phyloP scores from a whole-genome alignment of 2,797 vertebrate genomes.

The Poeciliopsis paucimaculata region DNA sequence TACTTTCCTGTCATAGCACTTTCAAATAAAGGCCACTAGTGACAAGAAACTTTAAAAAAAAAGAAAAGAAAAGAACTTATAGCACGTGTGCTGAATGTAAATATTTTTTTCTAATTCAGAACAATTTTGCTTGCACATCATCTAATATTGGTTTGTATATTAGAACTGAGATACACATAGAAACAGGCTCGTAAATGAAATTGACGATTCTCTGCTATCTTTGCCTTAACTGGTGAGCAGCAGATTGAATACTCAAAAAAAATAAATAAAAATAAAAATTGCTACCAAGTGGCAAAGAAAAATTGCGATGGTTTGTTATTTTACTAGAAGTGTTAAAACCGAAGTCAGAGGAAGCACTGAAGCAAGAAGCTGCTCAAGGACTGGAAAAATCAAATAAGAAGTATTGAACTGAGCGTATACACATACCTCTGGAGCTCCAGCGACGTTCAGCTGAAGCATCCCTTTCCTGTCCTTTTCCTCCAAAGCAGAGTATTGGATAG shows the following conservation, averaged over 20 bases:
- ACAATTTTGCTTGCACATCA: neutral
- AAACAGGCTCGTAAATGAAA: neutral
- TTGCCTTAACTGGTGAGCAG: neutral
- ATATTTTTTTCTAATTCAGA: neutral
- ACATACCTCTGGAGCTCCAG: slow-evolving; percentile 93
- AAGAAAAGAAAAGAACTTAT: neutral
- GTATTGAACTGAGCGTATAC: neutral
- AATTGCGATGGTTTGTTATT: neutral
- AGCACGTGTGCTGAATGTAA: neutral
- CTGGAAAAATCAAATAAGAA: neutral
- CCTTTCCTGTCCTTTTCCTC: slow-evolving; percentile 98
- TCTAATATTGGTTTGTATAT: neutral
- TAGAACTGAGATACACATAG: neutral
- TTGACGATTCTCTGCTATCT: neutral
- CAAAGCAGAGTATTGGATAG: slow-evolving; percentile 93
- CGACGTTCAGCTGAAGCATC: slow-evolving; percentile 92
- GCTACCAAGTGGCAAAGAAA: neutral
- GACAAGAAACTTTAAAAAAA: no score
- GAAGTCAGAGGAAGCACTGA: neutral
- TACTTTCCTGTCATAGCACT: no score
- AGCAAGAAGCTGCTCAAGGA: neutral
- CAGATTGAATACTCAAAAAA: neutral
- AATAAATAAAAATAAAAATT: neutral
- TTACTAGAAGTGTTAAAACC: neutral
- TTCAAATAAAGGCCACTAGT: no score